These are phyloP conservation scores for Onthophagus sagittarius DNA, from an alignment of 2,888 invertebrate species.

Conservation along the genomic window DNA sequence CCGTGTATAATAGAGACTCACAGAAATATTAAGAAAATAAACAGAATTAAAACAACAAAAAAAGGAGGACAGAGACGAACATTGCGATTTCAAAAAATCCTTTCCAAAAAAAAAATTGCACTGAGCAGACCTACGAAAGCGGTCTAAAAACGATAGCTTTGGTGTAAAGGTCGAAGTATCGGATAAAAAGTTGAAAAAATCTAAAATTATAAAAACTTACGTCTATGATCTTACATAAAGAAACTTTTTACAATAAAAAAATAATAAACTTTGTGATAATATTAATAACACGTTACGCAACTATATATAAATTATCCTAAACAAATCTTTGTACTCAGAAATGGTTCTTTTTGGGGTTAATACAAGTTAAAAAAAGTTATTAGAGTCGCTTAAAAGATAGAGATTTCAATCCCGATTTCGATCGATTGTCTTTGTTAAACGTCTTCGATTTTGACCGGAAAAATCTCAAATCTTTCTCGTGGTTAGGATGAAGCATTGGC, in stretches of 20 bases:
- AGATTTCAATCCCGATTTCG: slow-evolving; percentile 19
- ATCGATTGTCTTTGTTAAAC: slow-evolving; percentile 52
- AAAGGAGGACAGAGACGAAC: slow-evolving; percentile 2
- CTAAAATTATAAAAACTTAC: slow-evolving; percentile 12
- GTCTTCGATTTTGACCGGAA: slow-evolving; percentile 77
- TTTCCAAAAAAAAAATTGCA: slow-evolving; percentile 22
- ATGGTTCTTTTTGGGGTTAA: slow-evolving; percentile 16
- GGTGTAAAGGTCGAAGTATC: slow-evolving; percentile 23
- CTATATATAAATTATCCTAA: slow-evolving; percentile 22
- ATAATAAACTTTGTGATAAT: slow-evolving; percentile 24
- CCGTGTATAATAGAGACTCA: too few relatives aligned
- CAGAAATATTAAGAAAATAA: background rate
- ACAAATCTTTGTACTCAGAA: slow-evolving; percentile 28
- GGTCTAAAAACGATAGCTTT: slow-evolving; percentile 23
- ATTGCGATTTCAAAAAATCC: slow-evolving; percentile 13
- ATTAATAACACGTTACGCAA: slow-evolving; percentile 22
- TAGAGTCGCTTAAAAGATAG: slow-evolving; percentile 26
- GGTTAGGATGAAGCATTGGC: slow-evolving; percentile 82
- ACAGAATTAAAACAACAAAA: slow-evolving; percentile 13
- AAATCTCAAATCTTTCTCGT: slow-evolving; percentile 65
- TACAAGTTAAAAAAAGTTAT: slow-evolving; percentile 1
- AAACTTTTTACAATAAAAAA: slow-evolving; percentile 19
- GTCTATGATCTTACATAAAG: background rate
- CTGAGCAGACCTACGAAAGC: slow-evolving; percentile 21
- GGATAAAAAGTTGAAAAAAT: background rate